Percentiles rank a stretch among this genome's conserved stretches.
Conservation (phyloP, 1,140 invertebrate species). For the Aphis gossypii region DNA sequence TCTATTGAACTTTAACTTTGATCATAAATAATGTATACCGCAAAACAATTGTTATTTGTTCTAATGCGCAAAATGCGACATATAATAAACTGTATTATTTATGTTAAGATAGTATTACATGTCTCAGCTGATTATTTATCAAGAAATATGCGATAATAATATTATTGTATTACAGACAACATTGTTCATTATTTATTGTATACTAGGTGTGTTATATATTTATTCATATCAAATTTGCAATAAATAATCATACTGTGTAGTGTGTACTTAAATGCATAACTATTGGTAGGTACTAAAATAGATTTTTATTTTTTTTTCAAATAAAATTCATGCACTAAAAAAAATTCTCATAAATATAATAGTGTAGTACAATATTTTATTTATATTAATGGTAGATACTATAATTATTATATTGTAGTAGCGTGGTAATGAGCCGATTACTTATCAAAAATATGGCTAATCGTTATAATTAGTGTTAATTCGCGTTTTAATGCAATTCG, state of each 20-base stretch:
- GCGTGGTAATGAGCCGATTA: constrained; percentile 1
- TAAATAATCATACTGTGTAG: neutral
- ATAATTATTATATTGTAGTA: neutral
- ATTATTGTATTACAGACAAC: neutral
- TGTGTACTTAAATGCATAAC: neutral
- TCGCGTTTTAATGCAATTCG: neutral
- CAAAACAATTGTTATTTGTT: neutral
- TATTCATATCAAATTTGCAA: neutral
- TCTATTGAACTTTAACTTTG: neutral
- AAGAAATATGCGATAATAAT: neutral
- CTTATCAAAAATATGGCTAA: neutral
- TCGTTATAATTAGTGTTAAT: constrained; percentile 3
- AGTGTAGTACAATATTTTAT: neutral
- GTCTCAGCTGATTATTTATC: neutral
- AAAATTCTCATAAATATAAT: neutral
- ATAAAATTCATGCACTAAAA: neutral
- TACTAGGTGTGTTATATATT: neutral
- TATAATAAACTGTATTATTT: neutral
- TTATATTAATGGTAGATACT: neutral
- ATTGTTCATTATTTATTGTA: neutral
- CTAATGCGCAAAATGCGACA: neutral
- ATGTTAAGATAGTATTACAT: neutral
- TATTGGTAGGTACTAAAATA: neutral
- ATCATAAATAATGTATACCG: neutral
- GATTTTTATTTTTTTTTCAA: neutral